Conservation (phyloP, 2,113 vertebrate genomes). For the Lamprotornis superbus region DNA sequence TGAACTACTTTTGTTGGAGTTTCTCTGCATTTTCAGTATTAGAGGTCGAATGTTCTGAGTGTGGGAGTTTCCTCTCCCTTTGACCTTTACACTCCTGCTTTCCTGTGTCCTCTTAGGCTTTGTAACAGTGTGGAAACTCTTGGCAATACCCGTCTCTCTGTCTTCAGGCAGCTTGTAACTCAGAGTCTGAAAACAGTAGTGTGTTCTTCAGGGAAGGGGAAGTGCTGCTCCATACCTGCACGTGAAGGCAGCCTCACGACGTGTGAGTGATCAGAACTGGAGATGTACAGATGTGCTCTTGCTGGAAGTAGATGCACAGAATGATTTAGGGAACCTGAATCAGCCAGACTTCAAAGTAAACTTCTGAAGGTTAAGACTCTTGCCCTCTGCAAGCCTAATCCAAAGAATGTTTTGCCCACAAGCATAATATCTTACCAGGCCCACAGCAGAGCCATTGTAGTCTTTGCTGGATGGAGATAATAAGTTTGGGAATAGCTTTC, state of each 20-base stretch:
- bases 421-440: slow-evolving; percentile 4
- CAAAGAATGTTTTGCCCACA: slow-evolving; percentile 44
- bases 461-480: slow-evolving; percentile 32
- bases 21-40: background rate
- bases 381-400: slow-evolving; percentile 33
- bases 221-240: background rate
- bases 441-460: slow-evolving; percentile 40
- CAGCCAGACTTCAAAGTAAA: slow-evolving; percentile 32
- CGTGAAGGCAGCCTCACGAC: background rate
- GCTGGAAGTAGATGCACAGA: background rate
- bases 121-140: background rate
- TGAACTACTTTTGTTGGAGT: background rate
- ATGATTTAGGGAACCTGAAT: slow-evolving; percentile 20
- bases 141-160: background rate
- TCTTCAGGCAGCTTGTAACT: background rate
- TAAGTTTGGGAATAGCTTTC: slow-evolving; percentile 40
- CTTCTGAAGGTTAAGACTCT: slow-evolving; percentile 38
- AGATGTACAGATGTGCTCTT: background rate
- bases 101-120: background rate
- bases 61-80: background rate
- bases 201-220: background rate
- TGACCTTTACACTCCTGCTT: background rate
- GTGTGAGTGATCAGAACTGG: background rate
- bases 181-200: background rate
- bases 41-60: background rate